Base-by-base conservation (phyloP, 2,888 invertebrate species). In the Apamea epomidion region DNA sequence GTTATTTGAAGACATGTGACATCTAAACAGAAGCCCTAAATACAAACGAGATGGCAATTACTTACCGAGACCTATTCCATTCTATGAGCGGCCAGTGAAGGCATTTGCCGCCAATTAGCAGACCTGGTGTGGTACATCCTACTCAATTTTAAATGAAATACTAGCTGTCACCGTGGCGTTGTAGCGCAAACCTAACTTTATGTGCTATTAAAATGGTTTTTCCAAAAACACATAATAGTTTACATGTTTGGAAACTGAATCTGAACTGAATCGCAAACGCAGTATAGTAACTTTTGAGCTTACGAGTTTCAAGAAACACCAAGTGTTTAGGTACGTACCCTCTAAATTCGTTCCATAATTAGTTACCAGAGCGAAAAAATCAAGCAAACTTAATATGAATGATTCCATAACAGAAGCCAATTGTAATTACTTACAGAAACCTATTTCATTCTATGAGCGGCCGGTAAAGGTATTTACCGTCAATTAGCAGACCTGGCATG, bases 81-180 rank as follows among this genome's bases (percentile, higher is more conserved):
- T 37, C 14, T 37, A 68, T 72, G n/a, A 84, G 3, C 32, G 32
- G 10, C 25, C 65, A 48, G 60, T 70, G 62, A 75, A 84, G 67
- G 48, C 68, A 74, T 82, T 82, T 78, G 65, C 67, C 62, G 48
- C 45, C 79, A 81, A 87, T 89, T 88, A 85, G 74, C 14, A n/a
- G 42, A 14, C 37, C 58, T 21, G 65, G 18, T 32, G 48, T n/a
- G 51, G n/a, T n/a, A 71, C n/a, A 73, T 65, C 54, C 32, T 72
- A 32, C 51, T 65, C 10, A 68, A 76, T 64, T 74, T 74, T 67
- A 70, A n/a, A 76, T 60, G 32, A 69, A 73, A 86, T 48, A 80
- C 62, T 29, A 72, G 71, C 10, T 58, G 25, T 10, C 10, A 48
- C 14, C 48, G 14, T 3, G 48, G 14, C 48, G 21, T n/a, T 60